phyloP scores from a whole-genome alignment of 2,888 invertebrate genomes.

The Drosophila buzzatii region DNA sequence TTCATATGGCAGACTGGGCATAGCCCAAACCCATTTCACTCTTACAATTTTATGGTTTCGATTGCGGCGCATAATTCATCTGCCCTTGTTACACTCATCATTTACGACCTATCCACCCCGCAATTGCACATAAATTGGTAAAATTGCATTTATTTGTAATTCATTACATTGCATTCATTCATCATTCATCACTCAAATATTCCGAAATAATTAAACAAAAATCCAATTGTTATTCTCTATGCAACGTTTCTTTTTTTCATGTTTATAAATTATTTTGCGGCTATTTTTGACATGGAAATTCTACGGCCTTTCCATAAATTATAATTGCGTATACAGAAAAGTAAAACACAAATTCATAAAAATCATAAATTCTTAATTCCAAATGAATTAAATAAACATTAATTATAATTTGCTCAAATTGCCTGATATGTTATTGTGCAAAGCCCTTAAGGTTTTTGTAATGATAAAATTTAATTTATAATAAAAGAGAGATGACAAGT shows the following conservation, averaged over 20 bases:
- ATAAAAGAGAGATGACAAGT: too few species aligned
- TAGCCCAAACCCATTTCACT: slow-evolving; percentile 16
- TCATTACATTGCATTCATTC: not conserved
- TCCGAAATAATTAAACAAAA: slow-evolving; percentile 35
- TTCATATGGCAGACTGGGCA: slow-evolving; percentile 56
- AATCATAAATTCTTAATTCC: not conserved
- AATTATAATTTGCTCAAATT: slow-evolving; percentile 55
- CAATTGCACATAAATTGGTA: slow-evolving; percentile 41
- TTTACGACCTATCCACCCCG: slow-evolving; percentile 14
- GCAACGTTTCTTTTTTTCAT: slow-evolving; percentile 2
- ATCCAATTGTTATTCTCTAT: slow-evolving; percentile 27
- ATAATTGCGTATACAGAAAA: slow-evolving; percentile 16
- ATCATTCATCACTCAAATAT: slow-evolving; percentile 36
- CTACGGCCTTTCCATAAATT: slow-evolving; percentile 18
- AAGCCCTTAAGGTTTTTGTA: not conserved
- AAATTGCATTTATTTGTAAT: slow-evolving; percentile 28
- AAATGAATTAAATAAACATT: slow-evolving; percentile 64
- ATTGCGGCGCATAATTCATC: slow-evolving; percentile 73
- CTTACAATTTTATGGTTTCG: slow-evolving; percentile 62
- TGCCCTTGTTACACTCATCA: slow-evolving; percentile 58
- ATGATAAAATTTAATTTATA: too few species aligned
- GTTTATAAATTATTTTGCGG: slow-evolving; percentile 2
- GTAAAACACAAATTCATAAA: not conserved
- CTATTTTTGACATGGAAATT: slow-evolving; percentile 32
- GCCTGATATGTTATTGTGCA: too few species aligned